Evolutionary conservation across 2,888 invertebrate species (phyloP), one percentile per base, ranked within the genome.

Genomic region (Patella ulyssiponensis): DNA sequence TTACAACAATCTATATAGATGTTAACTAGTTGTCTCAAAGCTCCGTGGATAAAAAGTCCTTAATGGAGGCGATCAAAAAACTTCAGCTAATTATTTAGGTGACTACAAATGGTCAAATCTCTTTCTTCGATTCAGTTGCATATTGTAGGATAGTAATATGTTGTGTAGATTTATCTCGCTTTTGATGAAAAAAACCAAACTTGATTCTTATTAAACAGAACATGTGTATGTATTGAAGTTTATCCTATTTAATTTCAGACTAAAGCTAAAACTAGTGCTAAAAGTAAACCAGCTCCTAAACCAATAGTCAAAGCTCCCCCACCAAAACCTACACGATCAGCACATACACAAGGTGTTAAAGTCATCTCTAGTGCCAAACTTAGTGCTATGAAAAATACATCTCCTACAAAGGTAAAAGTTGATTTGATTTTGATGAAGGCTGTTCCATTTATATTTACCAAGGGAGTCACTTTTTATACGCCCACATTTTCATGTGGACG

Each of bases 121-220:
- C 27, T 27, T 27, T 27, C 1, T 27, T 3, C 3, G 33, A 33
- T 44, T 44, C 1, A 44, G 44, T 74, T 77, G 33, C 72, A 71
- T 27, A 51, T 70, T 56, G 58, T 71, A 52, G 72, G 73, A 69
- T 76, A 77, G 58, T 7, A 9, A 1, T 64, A 64, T 64, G 7
- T 64, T 64, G 7, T 64, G n/a, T 9, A 64, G n/a, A 70, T 70
- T 70, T 15, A 27, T 70, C 23, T n/a, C 27, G 33, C 70, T 27
- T 23, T 20, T 70, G 70, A 33, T 17, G 1, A 17, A 70, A 70
- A 33, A 23, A 70, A 70, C 0, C 3, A 69, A 77, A n/a, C 77
- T 44, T 51, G 15, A 14, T 14, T 70, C 69, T 15, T 51, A n/a
- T 20, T 72, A 78, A 51, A 15, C 51, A n/a, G 73, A 74, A 74